A percentile compares a stretch with the other conserved stretches of the same genome.
phyloP scores from a whole-genome alignment of 2,113 vertebrate species.

The Leucoraja erinaceus region DNA sequence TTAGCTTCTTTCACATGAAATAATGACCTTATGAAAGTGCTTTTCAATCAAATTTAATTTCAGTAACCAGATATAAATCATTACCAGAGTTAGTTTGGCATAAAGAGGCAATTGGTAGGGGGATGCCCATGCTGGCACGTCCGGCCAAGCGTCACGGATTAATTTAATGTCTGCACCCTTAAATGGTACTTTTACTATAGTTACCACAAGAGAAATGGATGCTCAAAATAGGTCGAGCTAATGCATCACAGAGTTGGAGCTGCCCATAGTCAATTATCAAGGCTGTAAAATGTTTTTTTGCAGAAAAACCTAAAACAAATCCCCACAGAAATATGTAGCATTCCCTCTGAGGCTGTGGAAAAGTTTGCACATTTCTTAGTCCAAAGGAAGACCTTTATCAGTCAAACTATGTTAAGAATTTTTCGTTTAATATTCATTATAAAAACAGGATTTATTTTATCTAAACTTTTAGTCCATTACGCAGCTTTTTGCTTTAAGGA shows the following conservation, averaged over 20 bases:
- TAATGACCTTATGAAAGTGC: not conserved
- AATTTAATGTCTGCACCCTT: not conserved
- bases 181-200: conserved; percentile 29
- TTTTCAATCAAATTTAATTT: not conserved
- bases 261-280: conserved; percentile 21
- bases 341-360: conserved; percentile 28
- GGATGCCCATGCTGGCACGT: not conserved
- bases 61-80: not conserved
- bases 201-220: conserved; percentile 19
- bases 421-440: conserved; percentile 11
- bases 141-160: not conserved
- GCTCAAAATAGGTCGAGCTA: conserved; percentile 21
- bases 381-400: conserved; percentile 34
- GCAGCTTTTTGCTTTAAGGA: conserved; percentile 1
- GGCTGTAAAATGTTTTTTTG: conserved; percentile 27
- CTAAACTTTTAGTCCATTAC: not conserved
- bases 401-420: conserved; percentile 33
- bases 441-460: conserved; percentile 16
- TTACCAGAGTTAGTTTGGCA: not conserved
- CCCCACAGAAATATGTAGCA: conserved; percentile 28
- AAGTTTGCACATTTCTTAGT: conserved; percentile 34
- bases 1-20: too few relatives aligned
- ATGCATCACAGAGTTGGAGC: conserved; percentile 19
- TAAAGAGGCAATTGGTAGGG: not conserved
- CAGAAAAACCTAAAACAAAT: conserved; percentile 21